Evolutionary conservation across 2,113 vertebrate species (phyloP).

Genomic region (Larimichthys crocea): DNA sequence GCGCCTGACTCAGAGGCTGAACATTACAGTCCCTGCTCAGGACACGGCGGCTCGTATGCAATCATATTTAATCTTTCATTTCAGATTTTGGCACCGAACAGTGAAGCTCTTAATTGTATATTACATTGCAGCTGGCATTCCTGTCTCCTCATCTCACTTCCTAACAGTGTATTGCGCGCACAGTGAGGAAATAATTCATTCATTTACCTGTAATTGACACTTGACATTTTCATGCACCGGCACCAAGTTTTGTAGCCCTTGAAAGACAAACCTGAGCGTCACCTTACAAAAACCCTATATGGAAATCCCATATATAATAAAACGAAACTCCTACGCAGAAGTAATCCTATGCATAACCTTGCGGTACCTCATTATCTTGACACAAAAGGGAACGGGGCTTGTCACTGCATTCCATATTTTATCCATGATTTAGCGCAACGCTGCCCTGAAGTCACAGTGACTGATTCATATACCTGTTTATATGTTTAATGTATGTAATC

Average conservation of each 20-base stretch:
- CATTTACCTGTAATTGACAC: conserved; percentile 66
- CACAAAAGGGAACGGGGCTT: conserved; percentile 48
- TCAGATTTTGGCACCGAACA: conserved; percentile 65
- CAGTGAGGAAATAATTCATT: conserved; percentile 52
- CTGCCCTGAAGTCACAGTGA: conserved; percentile 46
- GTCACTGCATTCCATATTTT: conserved; percentile 59
- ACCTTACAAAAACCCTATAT: conserved; percentile 18
- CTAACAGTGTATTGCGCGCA: conserved; percentile 39
- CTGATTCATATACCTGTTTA: conserved; percentile 36
- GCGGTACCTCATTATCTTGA: conserved; percentile 55
- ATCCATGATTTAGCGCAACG: conserved; percentile 57
- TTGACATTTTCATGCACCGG: conserved; percentile 56
- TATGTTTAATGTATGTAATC: conserved; percentile 37
- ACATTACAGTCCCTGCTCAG: conserved; percentile 21
- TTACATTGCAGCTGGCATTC: conserved; percentile 69
- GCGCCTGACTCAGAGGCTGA: conserved; percentile 26
- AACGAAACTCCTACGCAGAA: conserved; percentile 17
- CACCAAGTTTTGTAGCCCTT: conserved; percentile 39
- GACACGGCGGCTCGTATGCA: conserved; percentile 33
- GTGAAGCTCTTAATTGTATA: conserved; percentile 71
- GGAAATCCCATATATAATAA: conserved; percentile 12
- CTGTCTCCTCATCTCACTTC: conserved; percentile 32
- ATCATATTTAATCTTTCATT: conserved; percentile 69
- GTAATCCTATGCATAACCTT: conserved; percentile 63
- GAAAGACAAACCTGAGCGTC: conserved; percentile 40